Evolutionary conservation across 2,113 vertebrate species (phyloP).

Genomic region (Prionailurus bengalensis): DNA sequence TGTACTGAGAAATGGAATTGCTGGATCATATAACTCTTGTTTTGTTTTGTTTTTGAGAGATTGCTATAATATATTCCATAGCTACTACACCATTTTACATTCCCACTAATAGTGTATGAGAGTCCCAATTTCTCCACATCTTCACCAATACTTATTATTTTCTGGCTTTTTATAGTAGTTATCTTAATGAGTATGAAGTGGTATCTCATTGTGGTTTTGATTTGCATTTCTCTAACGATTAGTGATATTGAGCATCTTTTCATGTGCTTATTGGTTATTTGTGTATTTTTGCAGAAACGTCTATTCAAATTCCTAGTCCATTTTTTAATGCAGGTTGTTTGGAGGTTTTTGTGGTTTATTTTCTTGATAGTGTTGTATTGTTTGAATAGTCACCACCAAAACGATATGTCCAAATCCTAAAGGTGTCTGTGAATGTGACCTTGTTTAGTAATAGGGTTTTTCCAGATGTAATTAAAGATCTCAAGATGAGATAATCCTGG

Average conservation of each 20-base stretch:
- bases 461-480: not conserved
- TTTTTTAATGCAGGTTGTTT: not conserved
- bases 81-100: not conserved
- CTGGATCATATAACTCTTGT: not conserved
- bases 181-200: not conserved
- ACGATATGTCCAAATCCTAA: not conserved
- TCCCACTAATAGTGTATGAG: not conserved
- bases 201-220: not conserved
- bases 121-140: not conserved
- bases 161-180: not conserved
- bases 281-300: not conserved
- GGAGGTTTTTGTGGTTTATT: not conserved
- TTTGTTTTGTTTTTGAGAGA: not conserved
- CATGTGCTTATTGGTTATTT: not conserved
- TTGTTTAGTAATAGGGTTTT: not conserved
- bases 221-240: not conserved
- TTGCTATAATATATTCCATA: not conserved
- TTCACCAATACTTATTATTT: not conserved
- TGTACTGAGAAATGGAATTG: not conserved
- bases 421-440: not conserved
- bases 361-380: not conserved
- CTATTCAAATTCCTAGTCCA: not conserved
- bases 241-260: not conserved
- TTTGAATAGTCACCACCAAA: not conserved
- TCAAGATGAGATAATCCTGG: not conserved